A percentile compares a stretch with the other conserved stretches of the same genome.
Conservation (phyloP, 2,797 vertebrate species). For the Falco rusticolus region DNA sequence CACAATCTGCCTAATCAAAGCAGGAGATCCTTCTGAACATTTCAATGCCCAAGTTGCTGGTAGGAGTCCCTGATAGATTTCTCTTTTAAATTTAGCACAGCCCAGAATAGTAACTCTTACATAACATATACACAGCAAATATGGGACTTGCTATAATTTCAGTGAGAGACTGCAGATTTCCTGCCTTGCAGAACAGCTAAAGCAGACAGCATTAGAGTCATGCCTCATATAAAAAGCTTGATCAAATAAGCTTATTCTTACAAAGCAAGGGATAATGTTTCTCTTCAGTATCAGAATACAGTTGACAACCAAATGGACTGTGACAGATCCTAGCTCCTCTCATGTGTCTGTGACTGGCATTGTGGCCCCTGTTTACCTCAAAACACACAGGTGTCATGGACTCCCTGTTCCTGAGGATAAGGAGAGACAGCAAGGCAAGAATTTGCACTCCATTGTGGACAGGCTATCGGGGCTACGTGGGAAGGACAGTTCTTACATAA, state of each 20-base stretch:
- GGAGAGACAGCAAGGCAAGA: neutral
- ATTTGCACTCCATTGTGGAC: neutral
- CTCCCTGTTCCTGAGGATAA: neutral
- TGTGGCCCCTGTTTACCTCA: neutral
- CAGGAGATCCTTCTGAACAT: slow-evolving; percentile 37
- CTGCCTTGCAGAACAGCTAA: slow-evolving; percentile 2
- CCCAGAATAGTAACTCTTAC: slow-evolving; percentile 52
- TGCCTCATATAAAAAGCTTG: neutral
- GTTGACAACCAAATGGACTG: neutral
- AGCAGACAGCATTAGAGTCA: neutral
- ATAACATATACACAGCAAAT: slow-evolving; percentile 50
- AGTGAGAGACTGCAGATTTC: slow-evolving; percentile 37
- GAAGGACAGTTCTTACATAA: neutral
- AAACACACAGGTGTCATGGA: neutral
- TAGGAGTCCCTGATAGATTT: slow-evolving; percentile 50
- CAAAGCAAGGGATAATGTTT: neutral
- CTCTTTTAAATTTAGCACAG: slow-evolving; percentile 49
- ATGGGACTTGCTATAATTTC: slow-evolving; percentile 31
- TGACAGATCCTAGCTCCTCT: neutral
- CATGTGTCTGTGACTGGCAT: neutral
- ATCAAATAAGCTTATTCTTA: slow-evolving; percentile 27
- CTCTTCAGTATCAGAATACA: neutral
- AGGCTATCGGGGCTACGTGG: neutral
- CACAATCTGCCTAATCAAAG: slow-evolving; percentile 49
- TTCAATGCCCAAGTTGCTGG: slow-evolving; percentile 30